Conservation (phyloP, 2,113 vertebrate genomes). For the Prunella fulvescens region DNA sequence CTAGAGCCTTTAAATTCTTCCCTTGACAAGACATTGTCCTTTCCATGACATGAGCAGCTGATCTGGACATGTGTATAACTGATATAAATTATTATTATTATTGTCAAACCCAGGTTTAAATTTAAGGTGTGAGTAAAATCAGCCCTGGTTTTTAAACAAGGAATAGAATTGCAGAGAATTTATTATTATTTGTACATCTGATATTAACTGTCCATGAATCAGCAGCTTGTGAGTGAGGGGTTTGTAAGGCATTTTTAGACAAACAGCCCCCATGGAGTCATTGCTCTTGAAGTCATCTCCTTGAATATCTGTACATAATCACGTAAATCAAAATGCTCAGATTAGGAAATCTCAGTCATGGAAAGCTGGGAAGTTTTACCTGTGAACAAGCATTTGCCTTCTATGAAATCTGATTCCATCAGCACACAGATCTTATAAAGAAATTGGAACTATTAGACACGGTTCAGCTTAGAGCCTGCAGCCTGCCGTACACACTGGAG, state of each 20-base stretch:
- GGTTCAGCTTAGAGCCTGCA: neutral
- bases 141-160: neutral
- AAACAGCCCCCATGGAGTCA: neutral
- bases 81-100: neutral
- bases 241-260: neutral
- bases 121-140: neutral
- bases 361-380: neutral
- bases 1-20: neutral
- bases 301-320: neutral
- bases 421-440: neutral
- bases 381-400: rapidly evolving
- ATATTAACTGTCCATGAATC: neutral
- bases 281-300: neutral
- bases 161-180: neutral
- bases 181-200: neutral
- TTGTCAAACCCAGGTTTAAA: neutral
- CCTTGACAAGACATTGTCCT: neutral
- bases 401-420: neutral
- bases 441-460: neutral
- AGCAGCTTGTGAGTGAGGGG: neutral
- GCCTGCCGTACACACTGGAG: neutral
- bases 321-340: neutral
- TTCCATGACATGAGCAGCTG: neutral
- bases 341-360: neutral
- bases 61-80: neutral